Base-by-base conservation (phyloP, 2,888 invertebrate species). In the Lacanobia wlatinum region DNA sequence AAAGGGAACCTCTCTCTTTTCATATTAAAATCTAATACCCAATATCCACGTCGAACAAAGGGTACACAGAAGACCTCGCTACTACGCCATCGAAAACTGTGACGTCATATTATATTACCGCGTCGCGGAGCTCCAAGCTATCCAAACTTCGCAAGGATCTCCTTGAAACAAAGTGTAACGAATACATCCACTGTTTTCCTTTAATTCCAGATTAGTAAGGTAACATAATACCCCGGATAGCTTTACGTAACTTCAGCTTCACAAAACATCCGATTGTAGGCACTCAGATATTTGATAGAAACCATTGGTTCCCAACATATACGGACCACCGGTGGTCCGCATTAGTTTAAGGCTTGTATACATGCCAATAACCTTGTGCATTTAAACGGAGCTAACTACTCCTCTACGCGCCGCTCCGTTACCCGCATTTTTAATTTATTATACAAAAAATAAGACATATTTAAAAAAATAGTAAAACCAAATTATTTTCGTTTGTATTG, bases 281-380 rank as follows among this genome's bases (percentile, higher is more conserved):
- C 23, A 61, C 64, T 67, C 52, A 70, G 81, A 72, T 21, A 70
- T 69, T 69, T 58, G 56, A 74, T 74, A 83, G 74, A 23, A 46
- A 34, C 14, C 34, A 34, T 34, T 34, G 34, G 4, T 34, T 34
- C 34, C 34, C 34, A 34, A 34, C 6, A 34, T 34, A 34, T 5
- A 34, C 34, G 34, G 34, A 34, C 34, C 34, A 34, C 34, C 34
- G 6, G 34, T 34, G 34, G 34, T 28, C 28, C 28, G 28, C 34
- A 34, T 34, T n/a, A n/a, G n/a, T n/a, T n/a, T n/a, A n/a, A n/a
- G n/a, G n/a, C n/a, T n/a, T n/a, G n/a, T n/a, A n/a, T n/a, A n/a
- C n/a, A n/a, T n/a, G n/a, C n/a, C n/a, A n/a, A n/a, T n/a, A n/a
- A n/a, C n/a, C n/a, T n/a, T n/a, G n/a, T n/a, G n/a, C n/a, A n/a